A percentile compares a stretch with the other conserved stretches of the same genome.
Conservation (phyloP, 2,797 vertebrate species). For the Linurgus olivaceus region DNA sequence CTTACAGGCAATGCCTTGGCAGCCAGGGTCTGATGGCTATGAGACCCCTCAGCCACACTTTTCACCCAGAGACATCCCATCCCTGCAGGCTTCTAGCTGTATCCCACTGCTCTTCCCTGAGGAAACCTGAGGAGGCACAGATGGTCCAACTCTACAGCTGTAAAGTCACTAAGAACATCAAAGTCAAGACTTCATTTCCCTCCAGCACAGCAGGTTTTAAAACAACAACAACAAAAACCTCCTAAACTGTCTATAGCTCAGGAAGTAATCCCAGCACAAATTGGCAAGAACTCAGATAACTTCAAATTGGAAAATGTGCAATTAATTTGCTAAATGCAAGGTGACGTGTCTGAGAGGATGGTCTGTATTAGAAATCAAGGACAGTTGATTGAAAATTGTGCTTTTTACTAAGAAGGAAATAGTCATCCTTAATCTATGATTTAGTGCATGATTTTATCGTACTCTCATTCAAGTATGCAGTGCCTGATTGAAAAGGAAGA, state of each 20-base stretch:
- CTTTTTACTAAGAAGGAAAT: neutral
- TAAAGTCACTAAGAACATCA: constrained; percentile 28
- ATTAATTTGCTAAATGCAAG: constrained; percentile 24
- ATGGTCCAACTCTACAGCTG: neutral
- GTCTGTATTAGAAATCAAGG: neutral
- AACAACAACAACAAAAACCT: neutral
- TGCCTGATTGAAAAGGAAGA: constrained; percentile 5
- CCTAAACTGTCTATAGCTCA: constrained; percentile 2
- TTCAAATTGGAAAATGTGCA: neutral
- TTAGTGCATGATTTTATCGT: constrained; percentile 1
- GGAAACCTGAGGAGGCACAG: neutral
- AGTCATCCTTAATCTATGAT: neutral
- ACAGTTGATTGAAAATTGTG: neutral
- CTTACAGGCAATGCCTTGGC: neutral
- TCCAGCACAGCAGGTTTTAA: constrained; percentile 23
- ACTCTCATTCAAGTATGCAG: neutral
- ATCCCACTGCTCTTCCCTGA: neutral
- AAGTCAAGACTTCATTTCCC: constrained; percentile 42
- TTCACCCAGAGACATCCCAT: neutral
- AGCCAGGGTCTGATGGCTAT: neutral
- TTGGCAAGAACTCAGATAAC: constrained; percentile 7
- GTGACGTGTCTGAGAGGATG: neutral
- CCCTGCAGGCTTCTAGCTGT: neutral
- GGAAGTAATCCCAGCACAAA: constrained; percentile 2
- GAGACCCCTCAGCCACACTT: neutral